Conservation (phyloP, 2,888 invertebrate genomes). For the Selenia dentaria region DNA sequence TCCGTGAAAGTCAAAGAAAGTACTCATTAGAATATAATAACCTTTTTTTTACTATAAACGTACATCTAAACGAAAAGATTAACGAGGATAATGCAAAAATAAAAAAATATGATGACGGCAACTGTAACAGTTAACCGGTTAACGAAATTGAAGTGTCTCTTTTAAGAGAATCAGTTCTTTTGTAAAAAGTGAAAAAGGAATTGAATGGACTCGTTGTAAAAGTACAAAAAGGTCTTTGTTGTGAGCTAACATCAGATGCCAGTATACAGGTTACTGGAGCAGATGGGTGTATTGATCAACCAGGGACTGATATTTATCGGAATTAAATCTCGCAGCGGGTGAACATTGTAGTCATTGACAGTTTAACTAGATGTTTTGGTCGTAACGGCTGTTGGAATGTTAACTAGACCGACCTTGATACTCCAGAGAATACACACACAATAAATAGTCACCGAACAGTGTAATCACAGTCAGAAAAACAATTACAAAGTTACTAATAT, state of each 20-base stretch:
- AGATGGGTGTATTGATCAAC: constrained; percentile 56
- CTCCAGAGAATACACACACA: background rate
- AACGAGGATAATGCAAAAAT: constrained; percentile 30
- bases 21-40: too few species aligned
- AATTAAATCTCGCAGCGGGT: constrained; percentile 74
- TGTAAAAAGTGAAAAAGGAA: constrained; percentile 42
- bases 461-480: constrained; percentile 4
- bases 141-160: constrained; percentile 38
- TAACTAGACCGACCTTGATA: constrained; percentile 22
- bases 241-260: constrained; percentile 52
- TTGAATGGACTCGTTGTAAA: constrained; percentile 41
- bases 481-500: too few species aligned
- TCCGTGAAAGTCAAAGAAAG: constrained; percentile 26
- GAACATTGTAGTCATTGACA: constrained; percentile 55
- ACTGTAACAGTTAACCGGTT: constrained; percentile 39
- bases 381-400: constrained; percentile 17
- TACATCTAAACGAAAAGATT: constrained; percentile 4
- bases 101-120: constrained; percentile 15
- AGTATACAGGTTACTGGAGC: constrained; percentile 68
- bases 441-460: background rate
- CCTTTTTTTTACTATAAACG: too few species aligned
- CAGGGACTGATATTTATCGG: constrained; percentile 66
- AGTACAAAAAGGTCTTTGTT: constrained; percentile 60
- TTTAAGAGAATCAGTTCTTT: constrained; percentile 40
- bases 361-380: constrained; percentile 30